A percentile compares a stretch with the other conserved stretches of the same genome.
These are phyloP conservation scores for Champsocephalus gunnari DNA, from an alignment of 2,797 vertebrate species.

Conservation along the genomic window DNA sequence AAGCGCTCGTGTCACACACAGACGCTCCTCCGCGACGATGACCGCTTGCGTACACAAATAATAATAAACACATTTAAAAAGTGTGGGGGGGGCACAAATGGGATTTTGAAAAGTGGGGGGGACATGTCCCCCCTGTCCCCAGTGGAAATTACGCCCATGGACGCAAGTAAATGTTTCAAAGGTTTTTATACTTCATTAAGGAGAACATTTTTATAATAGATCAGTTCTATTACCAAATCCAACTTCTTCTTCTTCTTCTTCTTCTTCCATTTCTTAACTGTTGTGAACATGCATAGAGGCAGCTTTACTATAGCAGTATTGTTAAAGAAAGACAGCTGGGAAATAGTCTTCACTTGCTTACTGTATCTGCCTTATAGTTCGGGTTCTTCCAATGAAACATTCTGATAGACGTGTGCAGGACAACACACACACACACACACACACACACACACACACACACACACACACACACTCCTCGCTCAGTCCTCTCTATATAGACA, in stretches of 20 bases:
- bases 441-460: conserved; percentile 3
- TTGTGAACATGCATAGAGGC: not conserved
- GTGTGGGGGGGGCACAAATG: too few species aligned
- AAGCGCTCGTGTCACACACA: too few species aligned
- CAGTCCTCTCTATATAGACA: conserved; percentile 74
- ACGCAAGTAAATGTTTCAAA: conserved; percentile 2
- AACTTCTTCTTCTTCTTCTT: not conserved
- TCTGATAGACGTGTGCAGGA: conserved; percentile 39
- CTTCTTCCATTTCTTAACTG: not conserved
- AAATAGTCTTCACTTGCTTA: conserved; percentile 36
- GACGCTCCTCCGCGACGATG: too few species aligned
- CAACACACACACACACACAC: conserved; percentile 30
- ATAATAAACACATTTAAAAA: too few species aligned
- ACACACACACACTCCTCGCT: conserved; percentile 34
- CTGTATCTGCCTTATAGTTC: conserved; percentile 37
- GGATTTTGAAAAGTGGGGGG: too few species aligned
- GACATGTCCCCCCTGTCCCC: too few species aligned
- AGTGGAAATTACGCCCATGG: not conserved
- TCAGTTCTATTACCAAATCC: not conserved
- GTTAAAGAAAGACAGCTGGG: conserved; percentile 41
- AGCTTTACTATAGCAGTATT: conserved; percentile 16
- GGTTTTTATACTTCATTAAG: conserved; percentile 27
- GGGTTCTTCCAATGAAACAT: conserved; percentile 26
- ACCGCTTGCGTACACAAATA: too few species aligned
- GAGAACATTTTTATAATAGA: conserved; percentile 9